Evolutionary conservation across 2,113 vertebrate species (phyloP), one percentile per base, ranked within the genome.

Genomic region (Myotis yumanensis): DNA sequence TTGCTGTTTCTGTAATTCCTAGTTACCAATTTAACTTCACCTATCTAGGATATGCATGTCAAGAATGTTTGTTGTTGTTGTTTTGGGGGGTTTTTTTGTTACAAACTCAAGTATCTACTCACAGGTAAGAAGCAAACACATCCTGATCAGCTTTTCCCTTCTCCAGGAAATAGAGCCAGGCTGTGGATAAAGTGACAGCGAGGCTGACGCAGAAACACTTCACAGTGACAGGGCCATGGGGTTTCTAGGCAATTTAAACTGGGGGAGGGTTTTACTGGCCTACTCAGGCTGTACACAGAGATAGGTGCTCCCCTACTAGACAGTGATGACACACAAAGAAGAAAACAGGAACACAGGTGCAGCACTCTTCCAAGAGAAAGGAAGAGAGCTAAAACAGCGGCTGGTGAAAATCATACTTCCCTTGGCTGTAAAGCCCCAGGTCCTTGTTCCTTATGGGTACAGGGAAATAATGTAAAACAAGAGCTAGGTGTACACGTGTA

Each of bases 71-170:
- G 17, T 54, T 57, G 52, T 40, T 40, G 5, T 93, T 52, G 52
- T 52, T 54, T 20, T 57, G 23, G n/a, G n/a, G n/a, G n/a, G n/a
- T n/a, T 7, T 57, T 22, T 62, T 12, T 28, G 11, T 62, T 92
- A 93, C 87, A 92, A 90, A 83, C 59, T 75, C 46, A 84, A 95
- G 52, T 37, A 35, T 28, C 43, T 91, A 88, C 71, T 93, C 69
- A 92, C 40, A 80, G 35, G 28, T 46, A 51, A 90, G 59, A 90
- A 90, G 86, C 83, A 91, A 93, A 91, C 82, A 92, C 43, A 93
- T 37, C 15, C 11, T 25, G 12, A 86, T 62, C 59, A 90, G 46
- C 52, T 81, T 71, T 88, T 81, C 48, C 77, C 11, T 11, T 87
- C 35, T 90, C 76, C 52, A 84, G 48, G 64, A 85, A 87, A 95